Evolutionary conservation across 2,888 invertebrate species (phyloP).

Genomic region (Tachina grossa): DNA sequence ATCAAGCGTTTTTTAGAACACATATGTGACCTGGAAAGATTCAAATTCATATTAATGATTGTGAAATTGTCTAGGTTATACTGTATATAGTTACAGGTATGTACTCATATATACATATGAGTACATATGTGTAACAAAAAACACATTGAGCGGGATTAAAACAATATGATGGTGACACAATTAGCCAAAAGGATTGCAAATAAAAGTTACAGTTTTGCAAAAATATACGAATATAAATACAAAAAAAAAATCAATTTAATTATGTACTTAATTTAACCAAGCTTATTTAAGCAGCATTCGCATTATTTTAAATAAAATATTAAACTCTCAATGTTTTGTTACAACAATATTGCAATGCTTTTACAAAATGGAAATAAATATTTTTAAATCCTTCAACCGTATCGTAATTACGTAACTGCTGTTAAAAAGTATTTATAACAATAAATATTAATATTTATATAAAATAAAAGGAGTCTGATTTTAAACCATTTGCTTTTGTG

Average conservation of each 20-base stretch:
- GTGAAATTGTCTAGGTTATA: too few relatives aligned
- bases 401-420: background rate
- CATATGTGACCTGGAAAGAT: too few relatives aligned
- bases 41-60: too few relatives aligned
- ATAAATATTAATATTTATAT: slow-evolving; percentile 2
- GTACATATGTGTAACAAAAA: too few relatives aligned
- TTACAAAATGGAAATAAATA: background rate
- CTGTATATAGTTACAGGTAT: too few relatives aligned
- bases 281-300: background rate
- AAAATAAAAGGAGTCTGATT: background rate
- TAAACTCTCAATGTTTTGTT: background rate
- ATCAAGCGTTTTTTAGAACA: too few relatives aligned
- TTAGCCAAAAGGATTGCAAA: slow-evolving; percentile 27
- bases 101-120: too few relatives aligned
- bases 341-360: background rate
- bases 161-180: slow-evolving; percentile 37
- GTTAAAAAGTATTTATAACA: background rate
- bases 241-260: slow-evolving; percentile 19
- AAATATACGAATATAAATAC: background rate
- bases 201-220: slow-evolving; percentile 1
- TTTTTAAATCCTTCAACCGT: background rate
- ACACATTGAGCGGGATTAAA: slow-evolving; percentile 11
- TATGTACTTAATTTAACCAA: slow-evolving; percentile 19
- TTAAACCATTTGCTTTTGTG: background rate
- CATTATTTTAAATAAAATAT: background rate